Evolutionary conservation across 2,888 invertebrate genomes (phyloP), one percentile per base, ranked within the genome.

Genomic region (Oscheius sp.): DNA sequence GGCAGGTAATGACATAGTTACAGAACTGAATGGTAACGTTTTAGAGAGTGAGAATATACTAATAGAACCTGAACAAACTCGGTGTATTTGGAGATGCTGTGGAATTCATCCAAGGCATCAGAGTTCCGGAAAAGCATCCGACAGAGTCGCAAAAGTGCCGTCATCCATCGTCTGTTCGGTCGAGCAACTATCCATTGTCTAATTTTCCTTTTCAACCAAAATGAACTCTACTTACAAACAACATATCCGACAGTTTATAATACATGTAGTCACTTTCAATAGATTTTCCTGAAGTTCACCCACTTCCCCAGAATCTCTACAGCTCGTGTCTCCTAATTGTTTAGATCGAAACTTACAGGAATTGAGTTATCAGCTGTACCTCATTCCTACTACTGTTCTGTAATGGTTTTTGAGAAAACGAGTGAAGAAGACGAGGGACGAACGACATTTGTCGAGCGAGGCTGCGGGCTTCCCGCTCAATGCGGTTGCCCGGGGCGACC

Each of bases 221-320:
- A 42, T 7, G 7, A 42, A 3, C 4, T 42, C 4, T 5, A 50
- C 63, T 48, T 21, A 63, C 53, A 68, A 35, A 37, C 13, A 68
- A 35, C 68, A 68, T n/a, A 68, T 68, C 1, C 68, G 53, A 2
- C 53, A n/a, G 2, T n/a, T 11, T 33, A 29, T 33, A 7, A 68
- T 13, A 9, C 35, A 13, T 13, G 13, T 29, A 2, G 68, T 53
- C 55, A 68, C 9, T 29, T 55, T 53, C 32, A 35, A 5, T 10
- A 55, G 35, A 11, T 68, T 68, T n/a, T 68, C 68, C 42, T 55
- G 68, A 35, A 68, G 35, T 21, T 68, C 68, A 11, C 32, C 37
- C n/a, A 53, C 53, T 35, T 68, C 68, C 4, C 68, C 68, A n/a
- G 68, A 53, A 35, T 68, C 68, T 35, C 68, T 68, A 33, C 21